Evolutionary conservation across 1,140 invertebrate genomes (phyloP), one percentile per base, ranked within the genome.

Genomic region (Brachionus plicatilis): DNA sequence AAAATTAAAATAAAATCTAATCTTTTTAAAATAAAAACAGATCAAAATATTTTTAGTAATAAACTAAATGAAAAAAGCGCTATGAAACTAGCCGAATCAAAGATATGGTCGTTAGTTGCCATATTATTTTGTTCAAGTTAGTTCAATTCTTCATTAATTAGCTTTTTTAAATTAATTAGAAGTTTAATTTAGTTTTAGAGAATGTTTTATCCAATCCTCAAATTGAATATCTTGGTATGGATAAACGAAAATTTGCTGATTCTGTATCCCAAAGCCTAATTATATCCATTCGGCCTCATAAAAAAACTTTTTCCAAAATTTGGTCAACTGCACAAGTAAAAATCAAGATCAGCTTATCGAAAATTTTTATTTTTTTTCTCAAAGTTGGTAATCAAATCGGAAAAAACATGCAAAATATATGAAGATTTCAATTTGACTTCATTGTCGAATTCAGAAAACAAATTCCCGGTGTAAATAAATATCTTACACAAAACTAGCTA

Each of bases 281-380:
- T 6, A 50, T 76, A 27, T 50, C 43, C 1, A 12, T 50, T 50
- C 14, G 11, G n/a, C 72, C 72, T 50, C 72, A 76, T 27, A 76
- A 76, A 47, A 76, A 76, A 27, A 12, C 43, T 27, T 12, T 76
- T 27, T 47, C 11, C 24, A 76, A 76, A 76, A 76, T 76, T 45
- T 76, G 72, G 72, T 76, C 72, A 12, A 50, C 72, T 27, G 72
- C 45, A 50, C 43, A 76, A 50, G 72, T 76, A 37, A 37, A 33
- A 33, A 37, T 68, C n/a, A 41, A 12, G 6, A 7, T 68, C 17
- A 75, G 14, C n/a, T 17, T 20, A n/a, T 41, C 6, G 3, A 75
- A 43, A 43, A 45, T 43, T 24, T 75, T 27, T 24, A 12, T 20
- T 45, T 43, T 14, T 43, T 20, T 75, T 17, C n/a, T 76, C 3